Conservation (phyloP, 2,888 invertebrate species). For the Lymantria dispar region DNA sequence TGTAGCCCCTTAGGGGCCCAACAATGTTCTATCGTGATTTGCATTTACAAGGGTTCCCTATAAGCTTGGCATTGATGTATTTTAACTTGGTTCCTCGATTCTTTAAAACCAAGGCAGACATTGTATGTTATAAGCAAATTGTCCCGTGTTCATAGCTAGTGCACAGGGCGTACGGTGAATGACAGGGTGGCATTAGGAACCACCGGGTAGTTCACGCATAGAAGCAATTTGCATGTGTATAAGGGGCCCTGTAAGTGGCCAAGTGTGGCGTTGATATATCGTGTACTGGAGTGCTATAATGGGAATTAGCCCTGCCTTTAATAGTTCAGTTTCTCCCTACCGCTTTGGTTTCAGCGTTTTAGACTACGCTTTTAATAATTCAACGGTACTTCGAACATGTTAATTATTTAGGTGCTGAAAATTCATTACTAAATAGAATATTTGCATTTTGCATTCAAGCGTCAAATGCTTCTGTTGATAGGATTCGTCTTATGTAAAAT, state of each 20-base stretch:
- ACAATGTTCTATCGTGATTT: slow-evolving; percentile 71
- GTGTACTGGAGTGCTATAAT: slow-evolving; percentile 7
- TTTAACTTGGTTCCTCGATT: slow-evolving; percentile 11
- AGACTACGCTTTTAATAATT: not conserved
- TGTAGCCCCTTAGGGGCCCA: slow-evolving; percentile 43
- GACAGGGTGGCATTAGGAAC: not conserved
- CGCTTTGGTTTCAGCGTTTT: slow-evolving; percentile 12
- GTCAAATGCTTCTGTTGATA: not conserved
- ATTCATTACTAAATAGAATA: not conserved
- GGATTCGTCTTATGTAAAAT: too few species aligned
- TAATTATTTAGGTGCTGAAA: not conserved
- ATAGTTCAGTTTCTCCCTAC: slow-evolving; percentile 12
- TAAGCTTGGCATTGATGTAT: slow-evolving; percentile 29
- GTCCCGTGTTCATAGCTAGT: not conserved
- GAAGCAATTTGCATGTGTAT: slow-evolving; percentile 63
- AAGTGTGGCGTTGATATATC: slow-evolving; percentile 25
- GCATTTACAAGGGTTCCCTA: slow-evolving; percentile 59
- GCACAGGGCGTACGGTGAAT: not conserved
- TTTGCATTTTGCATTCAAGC: not conserved
- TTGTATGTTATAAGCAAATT: not conserved
- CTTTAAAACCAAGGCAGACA: not conserved
- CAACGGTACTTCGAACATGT: not conserved
- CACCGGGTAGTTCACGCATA: not conserved
- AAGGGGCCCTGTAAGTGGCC: slow-evolving; percentile 44
- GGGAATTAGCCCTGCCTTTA: slow-evolving; percentile 21